These are phyloP conservation scores for Potamarius usumacintae DNA, from an alignment of 2,113 vertebrate genomes.

Conservation along the genomic window DNA sequence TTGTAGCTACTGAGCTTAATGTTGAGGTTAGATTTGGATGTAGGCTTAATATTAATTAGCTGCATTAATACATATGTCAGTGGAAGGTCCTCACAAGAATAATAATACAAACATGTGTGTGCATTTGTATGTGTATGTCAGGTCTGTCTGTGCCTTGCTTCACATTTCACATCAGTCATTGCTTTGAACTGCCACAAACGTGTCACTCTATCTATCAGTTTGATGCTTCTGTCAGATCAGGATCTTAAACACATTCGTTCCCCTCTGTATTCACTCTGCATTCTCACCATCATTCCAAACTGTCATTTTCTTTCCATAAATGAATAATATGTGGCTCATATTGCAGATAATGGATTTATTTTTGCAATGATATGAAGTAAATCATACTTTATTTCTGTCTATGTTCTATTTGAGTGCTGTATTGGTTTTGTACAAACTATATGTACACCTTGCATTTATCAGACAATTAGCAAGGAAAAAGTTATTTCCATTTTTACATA, in stretches of 20 bases:
- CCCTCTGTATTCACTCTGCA: slow-evolving; percentile 45
- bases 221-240: slow-evolving; percentile 70
- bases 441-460: background rate
- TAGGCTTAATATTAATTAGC: background rate
- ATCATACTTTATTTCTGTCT: background rate
- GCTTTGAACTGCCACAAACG: slow-evolving; percentile 73
- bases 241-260: slow-evolving; percentile 76
- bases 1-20: background rate
- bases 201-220: slow-evolving; percentile 70
- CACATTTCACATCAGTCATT: slow-evolving; percentile 72
- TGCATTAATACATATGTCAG: background rate
- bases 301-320: slow-evolving; percentile 37
- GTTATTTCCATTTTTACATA: background rate
- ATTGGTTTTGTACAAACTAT: background rate
- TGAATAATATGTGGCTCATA: slow-evolving; percentile 42
- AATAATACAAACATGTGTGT: slow-evolving; percentile 28
- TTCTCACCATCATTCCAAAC: slow-evolving; percentile 38
- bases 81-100: slow-evolving; percentile 6
- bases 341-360: slow-evolving; percentile 37
- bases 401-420: background rate
- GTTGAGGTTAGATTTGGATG: background rate
- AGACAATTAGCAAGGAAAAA: slow-evolving; percentile 21
- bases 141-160: slow-evolving; percentile 52
- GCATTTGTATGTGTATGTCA: slow-evolving; percentile 42
- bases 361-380: slow-evolving; percentile 5